Evolutionary conservation across 2,888 invertebrate species (phyloP).

Genomic region (Acleris laterana): DNA sequence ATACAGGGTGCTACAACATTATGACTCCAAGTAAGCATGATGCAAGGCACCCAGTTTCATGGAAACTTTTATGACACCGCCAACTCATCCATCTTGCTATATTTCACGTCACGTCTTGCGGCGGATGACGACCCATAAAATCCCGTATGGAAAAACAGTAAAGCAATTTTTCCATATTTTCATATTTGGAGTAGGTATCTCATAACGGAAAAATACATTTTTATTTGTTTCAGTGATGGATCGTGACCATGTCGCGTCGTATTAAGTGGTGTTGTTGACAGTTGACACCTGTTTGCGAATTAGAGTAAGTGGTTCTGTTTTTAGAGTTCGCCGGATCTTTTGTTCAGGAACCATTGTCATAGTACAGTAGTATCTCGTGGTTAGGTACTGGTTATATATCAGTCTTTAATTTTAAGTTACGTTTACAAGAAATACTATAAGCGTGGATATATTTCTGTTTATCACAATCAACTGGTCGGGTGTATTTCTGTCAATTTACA

Average conservation of each 20-base stretch:
- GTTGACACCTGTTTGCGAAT: conserved; percentile 18
- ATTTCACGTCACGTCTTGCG: conserved; percentile 23
- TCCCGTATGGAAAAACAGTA: conserved; percentile 20
- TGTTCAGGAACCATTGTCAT: background rate
- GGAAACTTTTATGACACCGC: conserved; percentile 27
- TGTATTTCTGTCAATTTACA: too few relatives aligned
- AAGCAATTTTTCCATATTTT: conserved; percentile 6
- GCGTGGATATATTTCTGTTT: too few relatives aligned
- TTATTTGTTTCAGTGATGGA: conserved; percentile 1
- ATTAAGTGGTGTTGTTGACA: background rate
- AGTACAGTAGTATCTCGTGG: too few relatives aligned
- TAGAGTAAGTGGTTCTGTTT: conserved; percentile 9
- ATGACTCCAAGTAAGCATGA: background rate
- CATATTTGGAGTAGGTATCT: background rate
- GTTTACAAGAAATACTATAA: too few relatives aligned
- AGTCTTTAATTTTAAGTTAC: too few relatives aligned
- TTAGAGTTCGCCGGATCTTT: background rate
- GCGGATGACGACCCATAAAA: conserved; percentile 26
- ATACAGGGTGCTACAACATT: too few relatives aligned
- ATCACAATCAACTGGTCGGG: too few relatives aligned
- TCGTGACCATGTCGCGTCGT: background rate
- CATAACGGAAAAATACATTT: conserved; percentile 15
- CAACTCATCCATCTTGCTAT: conserved; percentile 26
- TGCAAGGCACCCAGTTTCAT: conserved; percentile 2
- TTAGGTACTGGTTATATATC: too few relatives aligned